A percentile compares a stretch with the other conserved stretches of the same genome.
Conservation (phyloP, 2,797 vertebrate species). For the Novumbra hubbsi region DNA sequence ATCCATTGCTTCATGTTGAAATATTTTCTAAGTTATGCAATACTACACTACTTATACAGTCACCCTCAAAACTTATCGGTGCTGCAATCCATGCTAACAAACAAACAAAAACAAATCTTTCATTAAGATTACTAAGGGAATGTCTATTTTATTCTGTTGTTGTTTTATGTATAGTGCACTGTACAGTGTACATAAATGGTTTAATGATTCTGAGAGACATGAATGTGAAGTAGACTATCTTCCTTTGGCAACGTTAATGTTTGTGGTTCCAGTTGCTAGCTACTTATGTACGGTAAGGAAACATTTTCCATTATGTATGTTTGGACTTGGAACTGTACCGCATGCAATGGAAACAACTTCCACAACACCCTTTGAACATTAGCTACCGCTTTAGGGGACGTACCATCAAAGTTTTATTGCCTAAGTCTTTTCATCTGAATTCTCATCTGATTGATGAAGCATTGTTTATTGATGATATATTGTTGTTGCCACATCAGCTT, state of each 20-base stretch:
- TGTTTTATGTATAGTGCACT: neutral
- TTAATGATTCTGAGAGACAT: slow-evolving; percentile 25
- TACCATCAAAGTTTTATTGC: slow-evolving; percentile 53
- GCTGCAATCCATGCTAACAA: neutral
- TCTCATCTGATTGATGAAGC: slow-evolving; percentile 42
- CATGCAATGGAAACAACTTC: slow-evolving; percentile 36
- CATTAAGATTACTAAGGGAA: neutral
- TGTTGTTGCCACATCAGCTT: slow-evolving; percentile 42
- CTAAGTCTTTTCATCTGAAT: slow-evolving; percentile 27
- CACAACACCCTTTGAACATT: slow-evolving; percentile 36
- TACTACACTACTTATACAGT: neutral
- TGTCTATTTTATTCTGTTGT: neutral
- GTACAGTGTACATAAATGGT: neutral
- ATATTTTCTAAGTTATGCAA: neutral
- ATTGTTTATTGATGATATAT: slow-evolving; percentile 26
- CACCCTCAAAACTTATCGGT: neutral
- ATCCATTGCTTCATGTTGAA: neutral
- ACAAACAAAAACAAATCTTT: neutral
- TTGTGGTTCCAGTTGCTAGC: slow-evolving; percentile 33
- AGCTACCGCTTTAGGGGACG: slow-evolving; percentile 28
- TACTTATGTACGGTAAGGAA: slow-evolving; percentile 43
- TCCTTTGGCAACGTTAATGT: neutral
- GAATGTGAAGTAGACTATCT: neutral
- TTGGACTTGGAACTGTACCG: neutral
- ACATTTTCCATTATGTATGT: slow-evolving; percentile 13